phyloP scores from a whole-genome alignment of 2,888 invertebrate genomes.

The Toxonevra muliebris region DNA sequence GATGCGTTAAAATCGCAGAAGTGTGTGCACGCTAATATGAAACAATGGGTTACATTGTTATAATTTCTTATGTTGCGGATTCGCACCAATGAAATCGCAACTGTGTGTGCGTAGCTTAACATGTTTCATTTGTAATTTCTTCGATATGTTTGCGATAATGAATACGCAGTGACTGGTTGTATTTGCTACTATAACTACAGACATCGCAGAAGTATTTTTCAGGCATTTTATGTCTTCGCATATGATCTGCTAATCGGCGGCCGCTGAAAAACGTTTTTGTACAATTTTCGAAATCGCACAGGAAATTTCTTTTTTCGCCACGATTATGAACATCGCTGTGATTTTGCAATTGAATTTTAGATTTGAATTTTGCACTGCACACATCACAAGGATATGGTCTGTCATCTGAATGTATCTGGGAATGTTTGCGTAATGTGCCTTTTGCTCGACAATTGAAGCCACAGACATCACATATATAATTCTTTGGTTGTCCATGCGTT shows the following conservation, averaged over 20 bases:
- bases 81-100: no score
- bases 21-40: no score
- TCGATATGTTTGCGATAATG: slow-evolving; percentile 57
- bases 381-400: slow-evolving; percentile 48
- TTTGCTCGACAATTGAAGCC: slow-evolving; percentile 44
- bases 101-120: no score
- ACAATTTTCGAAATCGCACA: slow-evolving; percentile 49
- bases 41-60: no score
- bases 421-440: slow-evolving; percentile 53
- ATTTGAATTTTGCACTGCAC: slow-evolving; percentile 38
- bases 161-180: slow-evolving; percentile 52
- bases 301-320: slow-evolving; percentile 45
- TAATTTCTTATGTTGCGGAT: no score
- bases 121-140: slow-evolving; percentile 49
- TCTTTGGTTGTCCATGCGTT: slow-evolving; percentile 33
- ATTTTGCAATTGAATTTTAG: slow-evolving; percentile 36
- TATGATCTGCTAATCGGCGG: slow-evolving; percentile 49
- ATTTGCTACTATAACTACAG: slow-evolving; percentile 40
- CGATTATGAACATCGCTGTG: slow-evolving; percentile 42
- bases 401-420: slow-evolving; percentile 55
- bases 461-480: slow-evolving; percentile 40
- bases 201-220: slow-evolving; percentile 40
- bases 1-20: no score
- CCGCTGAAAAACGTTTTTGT: slow-evolving; percentile 49
- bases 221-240: slow-evolving; percentile 48